phyloP scores from a whole-genome alignment of 1,140 invertebrate species.

The Nephila pilipes region DNA sequence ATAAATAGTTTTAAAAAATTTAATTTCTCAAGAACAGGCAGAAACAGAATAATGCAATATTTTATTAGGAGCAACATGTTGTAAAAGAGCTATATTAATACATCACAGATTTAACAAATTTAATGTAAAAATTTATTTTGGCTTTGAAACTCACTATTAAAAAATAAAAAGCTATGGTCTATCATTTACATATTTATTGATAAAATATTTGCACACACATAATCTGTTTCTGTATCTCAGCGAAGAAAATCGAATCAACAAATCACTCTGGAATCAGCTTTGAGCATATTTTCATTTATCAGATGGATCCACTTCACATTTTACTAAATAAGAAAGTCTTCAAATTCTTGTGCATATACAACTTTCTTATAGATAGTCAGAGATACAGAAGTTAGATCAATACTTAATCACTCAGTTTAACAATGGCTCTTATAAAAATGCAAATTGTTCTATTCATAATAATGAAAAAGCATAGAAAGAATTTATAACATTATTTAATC shows the following conservation, averaged over 20 bases:
- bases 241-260: background rate
- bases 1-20: background rate
- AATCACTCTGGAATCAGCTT: background rate
- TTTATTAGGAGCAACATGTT: conserved; percentile 75
- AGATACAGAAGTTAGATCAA: conserved; percentile 46
- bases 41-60: conserved; percentile 67
- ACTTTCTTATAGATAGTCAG: background rate
- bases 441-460: background rate
- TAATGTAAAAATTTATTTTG: conserved; percentile 74
- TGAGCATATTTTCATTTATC: no score
- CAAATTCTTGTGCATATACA: background rate
- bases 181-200: conserved; percentile 51
- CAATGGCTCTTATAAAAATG: conserved; percentile 48
- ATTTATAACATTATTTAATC: background rate
- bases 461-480: background rate
- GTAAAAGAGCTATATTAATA: conserved; percentile 74
- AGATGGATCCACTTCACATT: no score
- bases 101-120: conserved; percentile 71
- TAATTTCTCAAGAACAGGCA: background rate
- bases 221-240: conserved; percentile 60
- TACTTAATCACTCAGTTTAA: conserved; percentile 11
- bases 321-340: background rate
- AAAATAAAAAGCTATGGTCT: conserved; percentile 70
- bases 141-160: conserved; percentile 70
- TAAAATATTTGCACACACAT: conserved; percentile 46